Evolutionary conservation across 2,888 invertebrate species (phyloP).

Genomic region (Caradrina kadenii): DNA sequence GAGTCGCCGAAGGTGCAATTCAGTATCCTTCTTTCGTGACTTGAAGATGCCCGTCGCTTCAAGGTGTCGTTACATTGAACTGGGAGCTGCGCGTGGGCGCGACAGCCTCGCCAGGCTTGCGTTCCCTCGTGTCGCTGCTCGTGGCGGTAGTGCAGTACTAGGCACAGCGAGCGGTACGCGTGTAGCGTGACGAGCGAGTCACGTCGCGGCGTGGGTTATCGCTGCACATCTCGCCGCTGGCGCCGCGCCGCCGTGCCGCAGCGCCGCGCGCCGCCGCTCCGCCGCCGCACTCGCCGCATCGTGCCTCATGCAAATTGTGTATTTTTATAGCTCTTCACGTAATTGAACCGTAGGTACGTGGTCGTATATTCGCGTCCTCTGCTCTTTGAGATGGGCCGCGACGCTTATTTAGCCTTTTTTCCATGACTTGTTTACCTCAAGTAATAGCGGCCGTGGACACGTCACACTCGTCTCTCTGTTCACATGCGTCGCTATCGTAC

Average conservation of each 20-base stretch:
- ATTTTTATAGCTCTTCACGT: slow-evolving; percentile 67
- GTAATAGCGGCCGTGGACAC: slow-evolving; percentile 13
- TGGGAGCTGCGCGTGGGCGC: not conserved
- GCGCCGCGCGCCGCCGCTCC: slow-evolving; percentile 58
- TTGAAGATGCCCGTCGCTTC: not conserved
- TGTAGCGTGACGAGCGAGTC: slow-evolving; percentile 32
- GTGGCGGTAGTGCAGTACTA: not conserved
- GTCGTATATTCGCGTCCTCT: slow-evolving; percentile 41
- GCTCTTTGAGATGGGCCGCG: slow-evolving; percentile 50
- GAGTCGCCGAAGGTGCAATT: not conserved
- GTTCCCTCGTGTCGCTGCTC: not conserved
- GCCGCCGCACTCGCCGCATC: slow-evolving; percentile 63
- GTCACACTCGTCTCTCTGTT: slow-evolving; percentile 26
- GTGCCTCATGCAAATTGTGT: slow-evolving; percentile 71
- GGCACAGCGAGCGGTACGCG: slow-evolving; percentile 11
- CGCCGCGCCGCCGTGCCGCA: slow-evolving; percentile 59
- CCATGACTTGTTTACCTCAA: slow-evolving; percentile 44
- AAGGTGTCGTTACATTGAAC: not conserved
- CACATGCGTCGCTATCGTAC: slow-evolving; percentile 47
- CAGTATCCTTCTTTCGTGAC: not conserved
- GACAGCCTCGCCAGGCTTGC: not conserved
- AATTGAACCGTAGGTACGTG: slow-evolving; percentile 66
- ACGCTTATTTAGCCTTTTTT: slow-evolving; percentile 35
- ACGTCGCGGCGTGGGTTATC: slow-evolving; percentile 63
- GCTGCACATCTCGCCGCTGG: slow-evolving; percentile 65